These are phyloP conservation scores for Lydus trimaculatus DNA, from an alignment of 2,888 invertebrate genomes.

Conservation along the genomic window DNA sequence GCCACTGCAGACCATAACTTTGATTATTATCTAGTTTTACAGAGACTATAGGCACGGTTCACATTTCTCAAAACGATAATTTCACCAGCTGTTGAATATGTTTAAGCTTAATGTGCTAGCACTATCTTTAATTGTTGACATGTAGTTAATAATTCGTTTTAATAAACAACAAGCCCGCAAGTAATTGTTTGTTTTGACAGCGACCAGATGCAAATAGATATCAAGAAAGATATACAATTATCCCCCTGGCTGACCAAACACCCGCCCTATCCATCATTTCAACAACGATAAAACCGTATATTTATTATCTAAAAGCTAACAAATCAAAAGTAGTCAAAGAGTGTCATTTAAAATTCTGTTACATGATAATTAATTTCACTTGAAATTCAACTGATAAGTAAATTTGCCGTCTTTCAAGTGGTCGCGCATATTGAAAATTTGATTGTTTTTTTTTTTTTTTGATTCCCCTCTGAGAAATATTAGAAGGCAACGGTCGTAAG, in stretches of 20 bases:
- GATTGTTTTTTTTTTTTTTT: conserved; percentile 48
- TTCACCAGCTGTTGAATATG: conserved; percentile 59
- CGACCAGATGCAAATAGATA: conserved; percentile 38
- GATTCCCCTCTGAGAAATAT: conserved; percentile 37
- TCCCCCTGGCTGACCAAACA: not conserved
- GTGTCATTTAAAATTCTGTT: not conserved
- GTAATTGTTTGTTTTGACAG: conserved; percentile 56
- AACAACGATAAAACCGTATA: not conserved
- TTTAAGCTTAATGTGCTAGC: conserved; percentile 51
- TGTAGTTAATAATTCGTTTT: conserved; percentile 56
- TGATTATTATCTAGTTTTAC: conserved; percentile 54
- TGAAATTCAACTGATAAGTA: not conserved
- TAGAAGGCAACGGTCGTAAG: conserved; percentile 34
- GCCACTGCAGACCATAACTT: conserved; percentile 57
- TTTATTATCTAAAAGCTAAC: not conserved
- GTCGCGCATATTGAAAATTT: conserved; percentile 43
- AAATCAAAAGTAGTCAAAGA: not conserved
- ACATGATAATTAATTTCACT: too few species aligned
- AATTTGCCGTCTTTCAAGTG: conserved; percentile 33
- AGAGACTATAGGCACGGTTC: conserved; percentile 56
- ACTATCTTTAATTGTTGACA: conserved; percentile 53
- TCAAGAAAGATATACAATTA: not conserved
- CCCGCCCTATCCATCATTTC: conserved; percentile 6
- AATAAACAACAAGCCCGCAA: conserved; percentile 43
- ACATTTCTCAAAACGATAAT: conserved; percentile 57